Evolutionary conservation across 2,113 vertebrate genomes (phyloP), one percentile per base, ranked within the genome.

Genomic region (Cyprinodon tularosa): DNA sequence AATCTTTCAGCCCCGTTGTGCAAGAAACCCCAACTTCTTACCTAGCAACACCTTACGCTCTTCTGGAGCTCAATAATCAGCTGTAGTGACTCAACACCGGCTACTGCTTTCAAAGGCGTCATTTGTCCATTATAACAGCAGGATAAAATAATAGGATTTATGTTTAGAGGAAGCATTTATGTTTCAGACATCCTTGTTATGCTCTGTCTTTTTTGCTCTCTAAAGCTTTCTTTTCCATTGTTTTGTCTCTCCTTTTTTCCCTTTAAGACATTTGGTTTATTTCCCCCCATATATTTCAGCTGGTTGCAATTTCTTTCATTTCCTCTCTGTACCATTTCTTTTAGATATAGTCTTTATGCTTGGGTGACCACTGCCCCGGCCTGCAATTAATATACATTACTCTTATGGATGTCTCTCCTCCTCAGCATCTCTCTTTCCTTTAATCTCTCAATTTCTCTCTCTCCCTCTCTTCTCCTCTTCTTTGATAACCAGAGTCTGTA

Each of bases 1-100:
- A 82, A 77, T 86, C 85, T 76, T 71, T 62, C 12, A 2, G 37
- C 14, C 76, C 36, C 42, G 69, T 38, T 29, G 22, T 37, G 47
- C 39, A 7, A 57, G 38, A 68, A 29, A 74, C 50, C 78, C 67
- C 4, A 2, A 86, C 84, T 80, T 62, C 62, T 66, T 59, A 47
- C 68, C 65, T 4, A 14, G 39, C 75, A 80, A 57, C 78, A 67
- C 37, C 38, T 72, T 38, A 17, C 44, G 57, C 47, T 29, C 9
- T 40, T 39, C 42, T 81, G 61, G 62, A 77, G 71, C 6, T 50
- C 69, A 71, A 77, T 68, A 72, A 82, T 81, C 68, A 22, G 50
- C 38, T 20, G 44, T 57, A 20, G 62, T 12, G 42, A 67, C 63
- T 77, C 7, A 42, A 66, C 71, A 66, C 53, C 1, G 12, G 17